Evolutionary conservation across 2,797 vertebrate species (phyloP).

Genomic region (Vireo griseus): DNA sequence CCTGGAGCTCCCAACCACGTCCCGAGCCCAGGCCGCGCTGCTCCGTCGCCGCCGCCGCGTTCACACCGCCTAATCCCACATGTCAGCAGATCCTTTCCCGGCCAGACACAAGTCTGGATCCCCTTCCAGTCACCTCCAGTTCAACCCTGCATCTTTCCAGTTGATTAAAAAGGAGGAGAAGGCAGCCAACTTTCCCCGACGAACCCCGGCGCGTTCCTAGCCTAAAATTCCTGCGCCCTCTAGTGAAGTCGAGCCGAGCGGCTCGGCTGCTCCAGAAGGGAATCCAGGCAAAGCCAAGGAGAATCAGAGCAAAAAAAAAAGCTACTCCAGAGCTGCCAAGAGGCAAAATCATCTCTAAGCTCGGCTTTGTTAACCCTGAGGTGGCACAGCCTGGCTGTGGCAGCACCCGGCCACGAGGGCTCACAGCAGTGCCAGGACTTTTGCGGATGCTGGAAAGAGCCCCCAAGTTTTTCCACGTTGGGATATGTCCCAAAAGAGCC

Average conservation of each 20-base stretch:
- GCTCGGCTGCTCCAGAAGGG: background rate
- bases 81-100: constrained; percentile 72
- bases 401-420: rapidly evolving
- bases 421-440: rapidly evolving
- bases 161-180: constrained; percentile 55
- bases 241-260: constrained; percentile 33
- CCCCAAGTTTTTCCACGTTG: rapidly evolving
- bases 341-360: background rate
- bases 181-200: constrained; percentile 50
- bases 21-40: background rate
- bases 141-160: constrained; percentile 65
- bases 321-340: background rate
- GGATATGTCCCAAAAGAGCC: background rate
- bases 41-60: background rate
- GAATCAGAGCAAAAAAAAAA: background rate
- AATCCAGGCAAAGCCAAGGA: background rate
- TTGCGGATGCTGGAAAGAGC: background rate
- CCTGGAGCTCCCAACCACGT: background rate
- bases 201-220: background rate
- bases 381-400: rapidly evolving
- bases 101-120: constrained; percentile 60
- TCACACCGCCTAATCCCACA: constrained; percentile 54
- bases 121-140: constrained; percentile 66
- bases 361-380: background rate
- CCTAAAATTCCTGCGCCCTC: constrained; percentile 68